Conservation (phyloP, 2,888 invertebrate genomes). For the Selenia dentaria region DNA sequence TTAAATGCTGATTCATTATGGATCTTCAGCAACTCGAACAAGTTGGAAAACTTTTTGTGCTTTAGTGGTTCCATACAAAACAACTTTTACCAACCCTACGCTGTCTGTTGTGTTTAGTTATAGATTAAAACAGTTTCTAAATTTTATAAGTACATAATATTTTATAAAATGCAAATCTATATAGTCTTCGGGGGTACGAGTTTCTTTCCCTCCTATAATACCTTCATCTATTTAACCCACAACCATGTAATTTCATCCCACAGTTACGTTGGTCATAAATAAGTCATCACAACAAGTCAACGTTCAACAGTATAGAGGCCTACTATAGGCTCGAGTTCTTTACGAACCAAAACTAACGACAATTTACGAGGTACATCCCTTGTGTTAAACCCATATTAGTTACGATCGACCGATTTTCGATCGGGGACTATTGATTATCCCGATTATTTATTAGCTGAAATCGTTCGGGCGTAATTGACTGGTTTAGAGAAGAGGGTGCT, state of each 20-base stretch:
- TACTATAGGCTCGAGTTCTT: slow-evolving; percentile 62
- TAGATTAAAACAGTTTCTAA: too few species aligned
- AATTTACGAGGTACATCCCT: slow-evolving; percentile 51
- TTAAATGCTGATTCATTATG: too few species aligned
- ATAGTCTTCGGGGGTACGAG: too few species aligned
- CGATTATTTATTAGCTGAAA: slow-evolving; percentile 34
- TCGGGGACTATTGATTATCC: slow-evolving; percentile 31
- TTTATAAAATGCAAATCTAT: too few species aligned
- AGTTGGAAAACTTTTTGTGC: too few species aligned
- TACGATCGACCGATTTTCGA: slow-evolving; percentile 26
- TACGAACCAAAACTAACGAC: slow-evolving; percentile 68
- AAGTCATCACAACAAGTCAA: slow-evolving; percentile 32
- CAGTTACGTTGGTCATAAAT: slow-evolving; percentile 13
- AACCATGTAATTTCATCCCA: slow-evolving; percentile 7
- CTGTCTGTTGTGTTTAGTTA: too few species aligned
- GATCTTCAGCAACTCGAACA: too few species aligned
- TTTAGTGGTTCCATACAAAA: too few species aligned
- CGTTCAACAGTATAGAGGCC: slow-evolving; percentile 27
- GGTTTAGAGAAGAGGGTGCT: neutral
- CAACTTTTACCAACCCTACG: too few species aligned
- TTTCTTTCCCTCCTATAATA: too few species aligned
- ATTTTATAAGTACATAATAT: too few species aligned
- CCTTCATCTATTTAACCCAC: too few species aligned
- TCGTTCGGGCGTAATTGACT: slow-evolving; percentile 32
- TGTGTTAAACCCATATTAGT: slow-evolving; percentile 22